Percentiles rank a stretch among this genome's conserved stretches.
phyloP scores from a whole-genome alignment of 2,888 invertebrate species.

The Temnothorax rugatulus region DNA sequence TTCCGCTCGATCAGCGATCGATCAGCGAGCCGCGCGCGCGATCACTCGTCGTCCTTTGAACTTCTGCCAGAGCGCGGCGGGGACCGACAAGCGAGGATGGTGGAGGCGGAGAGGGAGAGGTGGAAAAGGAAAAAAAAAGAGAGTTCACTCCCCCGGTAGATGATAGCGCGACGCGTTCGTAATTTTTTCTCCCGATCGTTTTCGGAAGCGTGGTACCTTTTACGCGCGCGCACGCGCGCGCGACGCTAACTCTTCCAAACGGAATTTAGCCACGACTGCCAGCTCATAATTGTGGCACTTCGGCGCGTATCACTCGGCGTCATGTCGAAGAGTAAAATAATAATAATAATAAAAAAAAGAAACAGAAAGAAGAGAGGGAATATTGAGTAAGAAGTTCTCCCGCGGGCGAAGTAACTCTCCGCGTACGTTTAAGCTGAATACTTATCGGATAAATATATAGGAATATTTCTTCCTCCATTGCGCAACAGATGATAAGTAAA shows the following conservation, averaged over 20 bases:
- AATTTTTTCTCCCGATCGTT: slow-evolving; percentile 56
- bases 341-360: neutral
- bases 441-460: slow-evolving; percentile 23
- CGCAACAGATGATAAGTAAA: slow-evolving; percentile 34
- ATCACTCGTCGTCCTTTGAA: slow-evolving; percentile 60
- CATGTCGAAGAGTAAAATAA: neutral
- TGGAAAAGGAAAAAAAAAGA: slow-evolving; percentile 6
- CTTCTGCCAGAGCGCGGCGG: slow-evolving; percentile 50
- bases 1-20: slow-evolving; percentile 75
- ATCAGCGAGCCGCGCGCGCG: slow-evolving; percentile 64
- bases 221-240: slow-evolving; percentile 13
- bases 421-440: slow-evolving; percentile 1
- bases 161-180: slow-evolving; percentile 55
- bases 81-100: slow-evolving; percentile 24
- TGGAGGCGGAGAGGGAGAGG: no score
- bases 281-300: slow-evolving; percentile 7
- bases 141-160: slow-evolving; percentile 1
- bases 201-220: slow-evolving; percentile 28
- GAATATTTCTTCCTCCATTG: slow-evolving; percentile 8
- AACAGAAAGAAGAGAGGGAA: neutral
- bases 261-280: slow-evolving; percentile 26
- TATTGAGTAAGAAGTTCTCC: slow-evolving; percentile 9
- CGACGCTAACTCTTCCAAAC: slow-evolving; percentile 26
- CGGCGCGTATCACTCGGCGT: neutral
- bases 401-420: neutral